Evolutionary conservation across 2,797 vertebrate species (phyloP).

Genomic region (Cossypha niveicapilla): DNA sequence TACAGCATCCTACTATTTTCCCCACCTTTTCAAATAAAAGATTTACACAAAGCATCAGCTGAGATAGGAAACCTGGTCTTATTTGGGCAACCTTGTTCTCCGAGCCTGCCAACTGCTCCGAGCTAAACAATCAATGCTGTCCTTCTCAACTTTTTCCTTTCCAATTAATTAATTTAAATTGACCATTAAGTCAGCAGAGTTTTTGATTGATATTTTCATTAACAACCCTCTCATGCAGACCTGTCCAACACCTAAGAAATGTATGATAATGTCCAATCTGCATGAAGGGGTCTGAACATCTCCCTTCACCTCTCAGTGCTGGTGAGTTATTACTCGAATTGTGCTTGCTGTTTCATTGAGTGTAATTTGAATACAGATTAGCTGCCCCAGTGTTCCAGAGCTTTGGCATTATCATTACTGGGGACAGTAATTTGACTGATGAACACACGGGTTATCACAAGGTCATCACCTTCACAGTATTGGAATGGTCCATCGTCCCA

Average conservation of each 20-base stretch:
- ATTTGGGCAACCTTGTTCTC: conserved; percentile 37
- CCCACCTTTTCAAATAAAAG: neutral
- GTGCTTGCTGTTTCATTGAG: conserved; percentile 78
- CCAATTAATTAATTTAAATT: conserved; percentile 92
- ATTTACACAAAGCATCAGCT: neutral
- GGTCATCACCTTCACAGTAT: conserved; percentile 83
- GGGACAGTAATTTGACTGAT: conserved; percentile 90
- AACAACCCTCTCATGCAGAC: conserved; percentile 79
- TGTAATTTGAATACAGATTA: conserved; percentile 96
- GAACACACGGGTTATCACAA: conserved; percentile 92
- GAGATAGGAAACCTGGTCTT: neutral
- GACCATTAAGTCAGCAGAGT: conserved; percentile 85
- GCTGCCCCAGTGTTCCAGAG: conserved; percentile 86
- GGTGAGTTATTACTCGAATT: conserved; percentile 86
- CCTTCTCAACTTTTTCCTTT: conserved; percentile 75
- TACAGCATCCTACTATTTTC: neutral
- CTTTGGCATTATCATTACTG: conserved; percentile 85
- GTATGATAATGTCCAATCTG: conserved; percentile 85
- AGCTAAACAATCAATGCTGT: conserved; percentile 62
- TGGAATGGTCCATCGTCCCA: conserved; percentile 70
- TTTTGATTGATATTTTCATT: conserved; percentile 92
- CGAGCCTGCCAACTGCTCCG: conserved; percentile 20
- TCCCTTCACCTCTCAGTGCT: conserved; percentile 74
- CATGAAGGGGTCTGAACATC: conserved; percentile 75
- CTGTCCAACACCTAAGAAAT: conserved; percentile 86